Conservation (phyloP, 2,888 invertebrate species). For the Eupithecia abbreviata region DNA sequence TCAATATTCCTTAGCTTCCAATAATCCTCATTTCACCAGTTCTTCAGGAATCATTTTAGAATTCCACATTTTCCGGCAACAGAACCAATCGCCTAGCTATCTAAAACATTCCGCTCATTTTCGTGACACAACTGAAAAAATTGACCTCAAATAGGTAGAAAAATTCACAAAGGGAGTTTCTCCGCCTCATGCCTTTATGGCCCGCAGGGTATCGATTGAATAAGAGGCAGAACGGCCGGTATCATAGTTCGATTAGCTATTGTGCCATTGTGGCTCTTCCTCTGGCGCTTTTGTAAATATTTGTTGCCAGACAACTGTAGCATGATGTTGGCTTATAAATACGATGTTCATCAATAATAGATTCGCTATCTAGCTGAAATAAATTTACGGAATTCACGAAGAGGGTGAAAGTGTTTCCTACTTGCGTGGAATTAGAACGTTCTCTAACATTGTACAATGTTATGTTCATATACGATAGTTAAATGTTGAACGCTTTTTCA, state of each 20-base stretch:
- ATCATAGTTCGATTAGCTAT: constrained; percentile 47
- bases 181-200: constrained; percentile 12
- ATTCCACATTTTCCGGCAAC: background rate
- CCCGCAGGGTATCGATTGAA: constrained; percentile 37
- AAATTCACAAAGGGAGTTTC: constrained; percentile 1
- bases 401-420: background rate
- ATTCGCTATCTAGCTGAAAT: background rate
- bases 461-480: too few relatives aligned
- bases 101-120: constrained; percentile 3
- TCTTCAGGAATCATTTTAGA: background rate
- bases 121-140: constrained; percentile 9
- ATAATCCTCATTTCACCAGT: background rate
- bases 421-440: background rate
- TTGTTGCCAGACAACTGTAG: background rate
- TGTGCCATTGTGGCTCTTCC: constrained; percentile 34
- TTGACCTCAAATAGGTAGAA: constrained; percentile 10
- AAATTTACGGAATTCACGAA: background rate
- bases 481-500: background rate
- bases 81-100: background rate
- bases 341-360: constrained; percentile 1
- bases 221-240: constrained; percentile 40
- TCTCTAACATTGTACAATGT: background rate
- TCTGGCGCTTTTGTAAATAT: constrained; percentile 7
- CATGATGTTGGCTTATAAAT: background rate
- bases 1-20: background rate